phyloP scores from a whole-genome alignment of 1,140 invertebrate genomes.

The Anthonomus grandis region DNA sequence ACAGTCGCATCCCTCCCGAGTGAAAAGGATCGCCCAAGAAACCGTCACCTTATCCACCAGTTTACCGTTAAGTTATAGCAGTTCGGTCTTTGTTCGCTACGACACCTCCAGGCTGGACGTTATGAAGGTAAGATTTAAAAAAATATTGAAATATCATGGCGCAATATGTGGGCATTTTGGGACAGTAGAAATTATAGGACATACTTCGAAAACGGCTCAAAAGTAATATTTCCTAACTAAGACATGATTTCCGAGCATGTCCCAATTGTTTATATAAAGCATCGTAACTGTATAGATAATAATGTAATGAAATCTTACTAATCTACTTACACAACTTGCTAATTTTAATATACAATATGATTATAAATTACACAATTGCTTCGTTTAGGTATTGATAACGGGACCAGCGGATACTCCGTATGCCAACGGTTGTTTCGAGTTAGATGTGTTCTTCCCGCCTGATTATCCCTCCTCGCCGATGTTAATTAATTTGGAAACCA shows the following conservation, averaged over 20 bases:
- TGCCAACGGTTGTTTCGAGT: slow-evolving; percentile 85
- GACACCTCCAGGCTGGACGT: slow-evolving; percentile 91
- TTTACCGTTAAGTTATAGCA: slow-evolving; percentile 89
- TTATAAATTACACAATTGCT: too few species aligned
- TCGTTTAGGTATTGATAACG: slow-evolving; percentile 56
- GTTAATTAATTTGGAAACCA: slow-evolving; percentile 92
- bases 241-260: too few species aligned
- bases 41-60: slow-evolving; percentile 92
- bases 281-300: too few species aligned
- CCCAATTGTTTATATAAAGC: too few species aligned
- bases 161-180: too few species aligned
- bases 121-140: slow-evolving; percentile 97
- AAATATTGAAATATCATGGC: too few species aligned
- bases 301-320: too few species aligned
- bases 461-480: slow-evolving; percentile 81
- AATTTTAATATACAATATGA: too few species aligned
- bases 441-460: slow-evolving; percentile 88
- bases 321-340: too few species aligned
- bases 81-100: slow-evolving; percentile 93
- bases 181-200: too few species aligned
- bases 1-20: slow-evolving; percentile 77
- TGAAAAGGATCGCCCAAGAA: slow-evolving; percentile 92
- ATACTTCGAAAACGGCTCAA: too few species aligned
- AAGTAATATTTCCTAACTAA: background rate
- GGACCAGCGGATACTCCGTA: slow-evolving; percentile 87